phyloP scores from a whole-genome alignment of 2,888 invertebrate genomes.

The Lithosia quadra region DNA sequence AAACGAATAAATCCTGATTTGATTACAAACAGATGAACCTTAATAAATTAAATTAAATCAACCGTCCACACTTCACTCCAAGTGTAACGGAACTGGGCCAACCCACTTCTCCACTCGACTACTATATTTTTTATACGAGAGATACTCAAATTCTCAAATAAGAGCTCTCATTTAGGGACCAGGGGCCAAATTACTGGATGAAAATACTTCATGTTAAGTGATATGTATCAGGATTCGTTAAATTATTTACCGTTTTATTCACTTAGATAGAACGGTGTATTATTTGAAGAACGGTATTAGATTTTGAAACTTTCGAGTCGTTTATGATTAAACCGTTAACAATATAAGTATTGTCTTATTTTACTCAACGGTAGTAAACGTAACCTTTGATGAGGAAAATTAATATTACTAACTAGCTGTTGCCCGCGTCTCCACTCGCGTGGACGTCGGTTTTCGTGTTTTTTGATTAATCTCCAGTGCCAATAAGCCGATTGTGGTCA shows the following conservation, averaged over 20 bases:
- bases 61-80: constrained; percentile 34
- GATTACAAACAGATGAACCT: constrained; percentile 1
- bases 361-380: too few species aligned
- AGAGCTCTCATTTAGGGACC: not conserved
- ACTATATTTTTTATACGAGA: constrained; percentile 26
- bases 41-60: constrained; percentile 22
- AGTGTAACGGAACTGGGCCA: constrained; percentile 49
- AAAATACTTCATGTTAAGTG: constrained; percentile 6
- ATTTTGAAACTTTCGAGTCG: too few species aligned
- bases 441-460: too few species aligned
- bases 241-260: not conserved
- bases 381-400: not conserved
- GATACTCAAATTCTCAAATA: constrained; percentile 14
- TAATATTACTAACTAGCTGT: too few species aligned
- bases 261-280: not conserved
- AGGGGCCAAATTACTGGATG: not conserved
- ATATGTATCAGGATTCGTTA: constrained; percentile 2
- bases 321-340: too few species aligned
- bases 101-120: constrained; percentile 29
- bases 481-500: too few species aligned
- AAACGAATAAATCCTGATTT: constrained; percentile 7
- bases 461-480: too few species aligned
- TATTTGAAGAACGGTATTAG: too few species aligned
- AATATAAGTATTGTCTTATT: too few species aligned
- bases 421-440: too few species aligned